Conservation (phyloP, 2,888 invertebrate species). For the Zaprionus obscuricornis region DNA sequence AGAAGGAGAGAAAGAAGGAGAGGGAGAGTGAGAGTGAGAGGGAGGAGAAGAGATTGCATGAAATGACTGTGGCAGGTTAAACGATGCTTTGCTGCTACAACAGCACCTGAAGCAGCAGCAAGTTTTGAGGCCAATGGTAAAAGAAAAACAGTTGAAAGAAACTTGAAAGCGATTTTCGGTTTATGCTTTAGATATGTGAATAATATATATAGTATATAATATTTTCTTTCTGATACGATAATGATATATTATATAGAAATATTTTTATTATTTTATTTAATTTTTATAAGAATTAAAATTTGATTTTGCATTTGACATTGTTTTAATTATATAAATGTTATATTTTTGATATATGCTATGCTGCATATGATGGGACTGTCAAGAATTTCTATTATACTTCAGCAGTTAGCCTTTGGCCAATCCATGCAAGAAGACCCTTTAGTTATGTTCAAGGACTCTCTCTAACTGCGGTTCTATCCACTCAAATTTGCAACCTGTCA, state of each 20-base stretch:
- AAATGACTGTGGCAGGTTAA: constrained; percentile 32
- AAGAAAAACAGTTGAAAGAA: constrained; percentile 5
- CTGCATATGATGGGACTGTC: no score
- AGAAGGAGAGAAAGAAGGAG: no score
- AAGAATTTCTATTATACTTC: background rate
- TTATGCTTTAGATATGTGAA: no score
- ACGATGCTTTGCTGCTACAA: constrained; percentile 10
- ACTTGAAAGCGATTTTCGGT: background rate
- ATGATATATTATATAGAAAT: no score
- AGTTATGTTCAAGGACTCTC: constrained; percentile 8
- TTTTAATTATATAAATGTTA: no score
- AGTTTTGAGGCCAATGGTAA: constrained; percentile 25
- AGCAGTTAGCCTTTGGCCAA: background rate
- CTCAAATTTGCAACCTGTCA: constrained; percentile 43
- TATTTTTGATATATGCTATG: no score
- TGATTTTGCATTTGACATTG: no score
- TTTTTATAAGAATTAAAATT: no score
- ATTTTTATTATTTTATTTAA: no score
- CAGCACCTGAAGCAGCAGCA: constrained; percentile 9
- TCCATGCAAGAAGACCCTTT: background rate
- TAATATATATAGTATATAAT: no score
- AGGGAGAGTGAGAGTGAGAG: no score
- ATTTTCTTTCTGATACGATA: no score
- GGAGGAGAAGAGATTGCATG: background rate
- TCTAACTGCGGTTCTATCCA: constrained; percentile 28